These are phyloP conservation scores for Picathartes gymnocephalus DNA, from an alignment of 2,113 vertebrate species.

Conservation along the genomic window DNA sequence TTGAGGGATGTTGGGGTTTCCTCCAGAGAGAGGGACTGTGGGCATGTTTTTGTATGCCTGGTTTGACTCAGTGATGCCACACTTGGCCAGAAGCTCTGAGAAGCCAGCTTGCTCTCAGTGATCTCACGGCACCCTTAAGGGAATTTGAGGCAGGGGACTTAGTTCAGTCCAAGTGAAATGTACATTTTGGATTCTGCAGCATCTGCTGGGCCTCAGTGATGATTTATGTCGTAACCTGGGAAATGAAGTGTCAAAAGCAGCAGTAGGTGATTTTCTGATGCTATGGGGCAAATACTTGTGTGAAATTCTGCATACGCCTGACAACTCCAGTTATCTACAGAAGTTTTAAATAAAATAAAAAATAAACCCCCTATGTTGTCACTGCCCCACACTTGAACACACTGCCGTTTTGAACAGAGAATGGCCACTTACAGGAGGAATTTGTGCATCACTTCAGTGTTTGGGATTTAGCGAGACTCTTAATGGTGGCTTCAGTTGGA, in stretches of 20 bases:
- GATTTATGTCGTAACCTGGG: background rate
- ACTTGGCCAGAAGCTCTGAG: background rate
- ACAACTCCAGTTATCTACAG: background rate
- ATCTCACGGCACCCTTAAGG: background rate
- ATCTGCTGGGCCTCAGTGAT: background rate
- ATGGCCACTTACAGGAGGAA: background rate
- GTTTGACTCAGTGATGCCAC: background rate
- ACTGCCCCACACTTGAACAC: background rate
- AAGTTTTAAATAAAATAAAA: background rate
- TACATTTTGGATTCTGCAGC: background rate
- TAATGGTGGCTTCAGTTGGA: background rate
- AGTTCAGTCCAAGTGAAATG: background rate
- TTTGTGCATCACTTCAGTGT: background rate
- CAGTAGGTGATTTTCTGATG: background rate
- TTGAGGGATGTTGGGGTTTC: background rate
- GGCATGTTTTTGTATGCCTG: background rate
- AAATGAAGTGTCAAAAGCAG: background rate
- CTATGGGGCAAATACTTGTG: background rate
- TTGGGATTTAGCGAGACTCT: background rate
- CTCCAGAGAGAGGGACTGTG: rapidly evolving
- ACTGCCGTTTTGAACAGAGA: background rate
- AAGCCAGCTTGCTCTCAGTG: background rate
- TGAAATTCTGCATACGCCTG: background rate
- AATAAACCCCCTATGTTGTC: background rate
- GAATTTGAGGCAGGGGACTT: background rate